phyloP scores from a whole-genome alignment of 2,797 vertebrate species.

The Meda fulgida region DNA sequence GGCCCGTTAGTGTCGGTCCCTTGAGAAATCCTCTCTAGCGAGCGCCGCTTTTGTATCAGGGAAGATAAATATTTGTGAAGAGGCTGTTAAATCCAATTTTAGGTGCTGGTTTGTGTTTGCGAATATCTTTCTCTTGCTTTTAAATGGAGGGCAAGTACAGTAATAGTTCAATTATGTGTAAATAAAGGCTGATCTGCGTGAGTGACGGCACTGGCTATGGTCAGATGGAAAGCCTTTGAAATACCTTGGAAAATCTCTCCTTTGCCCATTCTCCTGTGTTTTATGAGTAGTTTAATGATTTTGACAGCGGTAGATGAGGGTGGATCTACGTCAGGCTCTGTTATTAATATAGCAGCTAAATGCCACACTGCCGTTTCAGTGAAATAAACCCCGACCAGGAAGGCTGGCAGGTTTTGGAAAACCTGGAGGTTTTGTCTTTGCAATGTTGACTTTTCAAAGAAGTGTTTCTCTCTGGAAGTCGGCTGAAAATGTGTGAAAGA shows the following conservation, averaged over 20 bases:
- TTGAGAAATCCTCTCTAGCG: conserved; percentile 7
- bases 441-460: conserved; percentile 69
- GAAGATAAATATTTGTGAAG: conserved; percentile 27
- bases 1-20: neutral
- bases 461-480: conserved; percentile 68
- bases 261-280: neutral
- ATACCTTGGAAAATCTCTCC: conserved; percentile 27
- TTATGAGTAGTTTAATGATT: conserved; percentile 44
- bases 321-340: conserved; percentile 9
- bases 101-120: conserved; percentile 4
- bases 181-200: conserved; percentile 21
- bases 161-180: conserved; percentile 1
- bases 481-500: conserved; percentile 53
- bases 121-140: neutral
- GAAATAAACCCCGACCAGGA: conserved; percentile 14
- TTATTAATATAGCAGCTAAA: conserved; percentile 24
- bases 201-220: neutral
- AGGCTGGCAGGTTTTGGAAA: conserved; percentile 46
- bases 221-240: conserved; percentile 35
- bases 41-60: neutral
- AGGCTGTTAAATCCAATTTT: conserved; percentile 10
- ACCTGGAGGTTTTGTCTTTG: conserved; percentile 64
- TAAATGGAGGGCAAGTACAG: neutral
- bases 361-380: neutral
- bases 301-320: conserved; percentile 39